Conservation (phyloP, 2,113 vertebrate genomes). For the Proteles cristata region DNA sequence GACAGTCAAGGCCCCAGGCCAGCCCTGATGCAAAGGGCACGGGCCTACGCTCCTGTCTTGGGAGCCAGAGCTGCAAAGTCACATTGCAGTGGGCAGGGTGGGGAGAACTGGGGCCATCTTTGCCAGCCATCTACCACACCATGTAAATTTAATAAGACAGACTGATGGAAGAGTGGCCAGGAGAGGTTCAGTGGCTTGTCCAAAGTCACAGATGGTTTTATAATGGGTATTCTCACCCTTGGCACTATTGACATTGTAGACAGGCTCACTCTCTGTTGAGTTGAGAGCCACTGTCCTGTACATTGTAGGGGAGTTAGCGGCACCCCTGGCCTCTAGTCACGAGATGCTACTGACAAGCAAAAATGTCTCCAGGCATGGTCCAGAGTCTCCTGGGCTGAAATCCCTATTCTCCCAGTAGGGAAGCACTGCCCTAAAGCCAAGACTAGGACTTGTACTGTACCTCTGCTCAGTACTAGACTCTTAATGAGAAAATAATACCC, state of each 20-base stretch:
- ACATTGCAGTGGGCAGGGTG: fast-evolving
- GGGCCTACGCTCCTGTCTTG: fast-evolving
- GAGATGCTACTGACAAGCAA: not conserved
- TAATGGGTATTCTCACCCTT: not conserved
- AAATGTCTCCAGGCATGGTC: not conserved
- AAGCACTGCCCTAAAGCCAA: not conserved
- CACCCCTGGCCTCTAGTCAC: not conserved
- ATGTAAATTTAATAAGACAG: not conserved
- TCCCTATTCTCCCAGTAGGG: too few relatives aligned
- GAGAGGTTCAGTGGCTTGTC: not conserved
- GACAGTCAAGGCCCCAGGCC: not conserved
- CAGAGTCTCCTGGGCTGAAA: not conserved
- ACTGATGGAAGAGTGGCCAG: not conserved
- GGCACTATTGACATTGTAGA: fast-evolving
- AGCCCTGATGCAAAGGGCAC: not conserved
- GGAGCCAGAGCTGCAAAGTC: not conserved
- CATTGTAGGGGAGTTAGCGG: fast-evolving
- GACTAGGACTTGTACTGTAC: not conserved
- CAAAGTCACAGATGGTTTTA: not conserved
- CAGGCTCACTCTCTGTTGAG: not conserved
- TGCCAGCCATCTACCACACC: not conserved
- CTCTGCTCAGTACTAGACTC: not conserved
- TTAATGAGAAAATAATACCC: not conserved
- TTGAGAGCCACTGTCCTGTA: not conserved
- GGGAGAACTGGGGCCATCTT: not conserved